These are phyloP conservation scores for Dorcus hopei DNA, from an alignment of 2,888 invertebrate genomes.

Conservation along the genomic window DNA sequence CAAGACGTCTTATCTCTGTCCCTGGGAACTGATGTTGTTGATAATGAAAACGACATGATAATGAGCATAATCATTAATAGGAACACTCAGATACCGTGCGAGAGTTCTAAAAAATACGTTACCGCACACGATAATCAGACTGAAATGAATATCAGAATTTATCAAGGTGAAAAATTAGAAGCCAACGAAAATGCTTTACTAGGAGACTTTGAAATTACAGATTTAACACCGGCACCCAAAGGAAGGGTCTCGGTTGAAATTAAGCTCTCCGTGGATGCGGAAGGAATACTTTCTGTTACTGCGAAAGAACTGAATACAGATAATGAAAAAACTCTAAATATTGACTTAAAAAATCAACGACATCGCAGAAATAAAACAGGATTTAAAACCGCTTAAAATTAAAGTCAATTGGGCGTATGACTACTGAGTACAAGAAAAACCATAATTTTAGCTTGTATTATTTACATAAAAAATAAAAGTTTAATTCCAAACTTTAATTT, in stretches of 20 bases:
- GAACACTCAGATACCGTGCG: conserved; percentile 25
- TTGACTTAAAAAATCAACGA: too few relatives aligned
- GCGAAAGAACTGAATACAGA: background rate
- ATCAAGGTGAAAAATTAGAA: conserved; percentile 3
- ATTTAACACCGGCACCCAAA: background rate
- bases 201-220: background rate
- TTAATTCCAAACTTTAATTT: too few relatives aligned
- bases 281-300: conserved; percentile 1
- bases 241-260: background rate
- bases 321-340: background rate
- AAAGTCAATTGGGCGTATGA: too few relatives aligned
- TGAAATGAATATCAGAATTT: background rate
- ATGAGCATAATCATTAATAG: conserved; percentile 28
- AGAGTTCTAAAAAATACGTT: background rate
- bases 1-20: background rate
- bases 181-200: conserved; percentile 3
- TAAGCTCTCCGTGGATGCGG: conserved; percentile 4
- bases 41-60: conserved; percentile 9
- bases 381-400: too few relatives aligned
- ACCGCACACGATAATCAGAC: conserved; percentile 24
- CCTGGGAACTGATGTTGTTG: conserved; percentile 19
- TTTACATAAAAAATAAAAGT: too few relatives aligned
- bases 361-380: too few relatives aligned
- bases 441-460: too few relatives aligned
- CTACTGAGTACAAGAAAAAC: too few relatives aligned